Conservation (phyloP, 2,113 vertebrate genomes). For the Castor canadensis region DNA sequence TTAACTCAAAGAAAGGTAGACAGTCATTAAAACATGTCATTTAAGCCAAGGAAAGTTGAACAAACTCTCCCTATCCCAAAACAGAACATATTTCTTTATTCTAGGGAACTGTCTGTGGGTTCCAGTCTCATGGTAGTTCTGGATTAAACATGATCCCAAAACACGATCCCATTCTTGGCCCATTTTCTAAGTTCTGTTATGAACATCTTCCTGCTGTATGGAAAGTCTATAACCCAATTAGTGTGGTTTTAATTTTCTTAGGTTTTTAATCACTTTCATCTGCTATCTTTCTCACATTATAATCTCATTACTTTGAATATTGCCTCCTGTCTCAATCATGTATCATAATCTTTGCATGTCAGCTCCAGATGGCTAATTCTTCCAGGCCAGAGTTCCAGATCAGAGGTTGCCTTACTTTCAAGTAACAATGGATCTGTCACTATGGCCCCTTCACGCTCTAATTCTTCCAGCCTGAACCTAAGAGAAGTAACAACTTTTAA, state of each 20-base stretch:
- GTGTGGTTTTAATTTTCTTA: not conserved
- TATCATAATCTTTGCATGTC: not conserved
- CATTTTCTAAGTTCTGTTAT: not conserved
- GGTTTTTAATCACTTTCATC: not conserved
- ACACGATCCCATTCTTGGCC: not conserved
- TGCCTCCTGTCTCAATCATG: not conserved
- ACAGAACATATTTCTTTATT: not conserved
- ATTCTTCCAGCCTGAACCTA: not conserved
- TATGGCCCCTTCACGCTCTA: not conserved
- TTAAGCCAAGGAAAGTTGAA: not conserved
- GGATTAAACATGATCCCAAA: not conserved
- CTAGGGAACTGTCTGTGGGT: not conserved
- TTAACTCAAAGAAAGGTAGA: not conserved
- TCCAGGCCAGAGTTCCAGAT: not conserved
- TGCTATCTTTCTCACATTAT: not conserved
- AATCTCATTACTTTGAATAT: not conserved
- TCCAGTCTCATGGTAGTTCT: not conserved
- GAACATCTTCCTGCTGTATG: not conserved
- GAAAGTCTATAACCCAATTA: not conserved
- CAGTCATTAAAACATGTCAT: not conserved
- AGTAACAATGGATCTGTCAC: not conserved
- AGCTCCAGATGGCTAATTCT: not conserved
- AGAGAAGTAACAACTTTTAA: not conserved
- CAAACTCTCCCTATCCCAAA: not conserved
- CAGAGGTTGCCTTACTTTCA: not conserved